Conservation (phyloP, 2,797 vertebrate species). For the Podargus strigoides region DNA sequence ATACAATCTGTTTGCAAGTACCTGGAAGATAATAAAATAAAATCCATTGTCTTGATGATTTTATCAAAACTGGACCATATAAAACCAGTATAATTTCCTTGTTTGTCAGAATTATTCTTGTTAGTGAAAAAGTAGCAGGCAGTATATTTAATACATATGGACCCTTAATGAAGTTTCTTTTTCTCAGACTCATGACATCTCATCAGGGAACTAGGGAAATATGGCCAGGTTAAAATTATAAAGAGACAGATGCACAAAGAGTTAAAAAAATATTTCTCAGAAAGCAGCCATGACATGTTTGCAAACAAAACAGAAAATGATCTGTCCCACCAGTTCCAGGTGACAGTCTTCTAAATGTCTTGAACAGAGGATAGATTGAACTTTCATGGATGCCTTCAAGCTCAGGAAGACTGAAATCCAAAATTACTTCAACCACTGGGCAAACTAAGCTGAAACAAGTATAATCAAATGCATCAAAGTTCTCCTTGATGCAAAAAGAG, state of each 20-base stretch:
- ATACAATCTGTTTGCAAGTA: background rate
- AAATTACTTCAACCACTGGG: background rate
- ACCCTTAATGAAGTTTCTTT: background rate
- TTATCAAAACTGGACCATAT: background rate
- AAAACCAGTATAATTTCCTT: background rate
- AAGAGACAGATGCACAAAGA: background rate
- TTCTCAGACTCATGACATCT: background rate
- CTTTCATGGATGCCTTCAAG: background rate
- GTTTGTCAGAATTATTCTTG: background rate
- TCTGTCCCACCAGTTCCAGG: background rate
- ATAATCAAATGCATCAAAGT: background rate
- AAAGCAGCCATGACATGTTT: background rate
- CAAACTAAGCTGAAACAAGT: background rate
- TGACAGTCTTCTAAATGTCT: background rate
- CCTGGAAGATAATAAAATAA: background rate
- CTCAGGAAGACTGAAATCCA: background rate
- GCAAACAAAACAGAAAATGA: background rate
- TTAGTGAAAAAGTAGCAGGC: background rate
- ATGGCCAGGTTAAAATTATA: background rate
- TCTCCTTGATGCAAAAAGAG: background rate
- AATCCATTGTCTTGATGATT: accelerated
- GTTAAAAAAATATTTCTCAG: background rate
- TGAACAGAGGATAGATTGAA: background rate
- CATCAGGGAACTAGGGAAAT: background rate
- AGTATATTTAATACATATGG: background rate